Evolutionary conservation across 2,113 vertebrate species (phyloP), one percentile per base, ranked within the genome.

Genomic region (Electrona antarctica): DNA sequence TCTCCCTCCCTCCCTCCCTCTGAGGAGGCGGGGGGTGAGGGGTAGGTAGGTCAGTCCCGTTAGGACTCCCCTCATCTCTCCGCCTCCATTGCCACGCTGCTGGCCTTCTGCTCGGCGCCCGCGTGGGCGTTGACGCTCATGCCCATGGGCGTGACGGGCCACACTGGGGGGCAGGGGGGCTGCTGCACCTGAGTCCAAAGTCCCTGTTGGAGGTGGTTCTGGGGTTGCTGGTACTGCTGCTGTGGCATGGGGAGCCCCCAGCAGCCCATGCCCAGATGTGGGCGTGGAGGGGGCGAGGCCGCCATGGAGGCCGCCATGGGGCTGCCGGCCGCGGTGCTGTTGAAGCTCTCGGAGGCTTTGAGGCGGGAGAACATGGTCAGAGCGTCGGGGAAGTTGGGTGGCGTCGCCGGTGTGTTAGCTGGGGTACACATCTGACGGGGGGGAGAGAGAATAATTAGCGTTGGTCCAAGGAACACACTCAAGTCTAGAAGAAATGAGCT

Each of bases 291-390:
- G 0, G 97, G 97, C 0, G 97, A 96, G 0, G 96, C 95, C 50
- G 96, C 96, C 91, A 95, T 93, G 69, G 94, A 85, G 0, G 95
- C 94, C 1, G 95, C 93, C 91, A 95, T 93, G 67, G 95, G 87
- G 28, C 94, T 93, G 76, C 86, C 81, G 0, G 93, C 93, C 78
- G 94, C 94, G 88, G 95, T 89, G 82, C 94, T 93, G 92, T 93
- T 91, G 72, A 95, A 94, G 83, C 95, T 89, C 90, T 99, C 97
- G 0, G 97, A 99, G 65, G 97, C 96, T 87, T 98, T 98, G 86
- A 98, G 96, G 75, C 96, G 93, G 51, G 97, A 97, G 91, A 98
- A 98, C 97, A 98, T 98, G 92, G 97, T 95, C 90, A 98, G 91
- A 12, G 97, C 94, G 0, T 99, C 97, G 0, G 97, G 97, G 86